A percentile compares a stretch with the other conserved stretches of the same genome.
These are phyloP conservation scores for Norana najaformis DNA, from an alignment of 2,888 invertebrate genomes.

Conservation along the genomic window DNA sequence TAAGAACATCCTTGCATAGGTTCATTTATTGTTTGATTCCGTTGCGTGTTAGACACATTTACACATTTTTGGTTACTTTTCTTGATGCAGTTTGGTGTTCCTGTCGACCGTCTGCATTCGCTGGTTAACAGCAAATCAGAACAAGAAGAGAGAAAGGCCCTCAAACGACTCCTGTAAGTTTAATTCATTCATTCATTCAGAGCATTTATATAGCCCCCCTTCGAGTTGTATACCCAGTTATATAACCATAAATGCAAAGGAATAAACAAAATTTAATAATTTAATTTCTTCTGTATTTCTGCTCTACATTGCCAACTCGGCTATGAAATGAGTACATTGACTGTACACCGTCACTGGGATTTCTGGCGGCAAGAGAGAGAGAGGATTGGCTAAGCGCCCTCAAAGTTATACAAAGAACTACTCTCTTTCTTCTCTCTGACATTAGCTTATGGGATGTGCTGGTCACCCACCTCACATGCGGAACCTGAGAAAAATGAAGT, in stretches of 20 bases:
- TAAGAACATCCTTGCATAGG: no score
- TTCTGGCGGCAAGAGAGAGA: background rate
- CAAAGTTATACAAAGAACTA: no score
- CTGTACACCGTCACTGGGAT: background rate
- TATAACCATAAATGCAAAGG: no score
- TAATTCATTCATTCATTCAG: background rate
- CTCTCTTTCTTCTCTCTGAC: no score
- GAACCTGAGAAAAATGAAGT: background rate
- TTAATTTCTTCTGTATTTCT: no score
- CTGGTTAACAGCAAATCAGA: slow-evolving; percentile 30
- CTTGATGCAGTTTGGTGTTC: slow-evolving; percentile 27
- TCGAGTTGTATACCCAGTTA: no score
- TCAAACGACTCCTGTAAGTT: slow-evolving; percentile 18
- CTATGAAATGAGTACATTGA: background rate
- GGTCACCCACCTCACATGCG: no score
- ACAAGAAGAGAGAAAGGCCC: slow-evolving; percentile 29
- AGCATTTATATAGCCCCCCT: no score
- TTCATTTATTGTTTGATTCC: background rate
- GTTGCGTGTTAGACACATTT: background rate
- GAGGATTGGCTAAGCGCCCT: background rate
- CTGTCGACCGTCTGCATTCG: slow-evolving; percentile 17
- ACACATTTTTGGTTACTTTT: slow-evolving; percentile 18
- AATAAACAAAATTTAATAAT: no score
- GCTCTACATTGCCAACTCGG: no score
- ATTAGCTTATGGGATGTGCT: no score